Evolutionary conservation across 2,888 invertebrate genomes (phyloP).

Genomic region (Scelioninae gen. 2): DNA sequence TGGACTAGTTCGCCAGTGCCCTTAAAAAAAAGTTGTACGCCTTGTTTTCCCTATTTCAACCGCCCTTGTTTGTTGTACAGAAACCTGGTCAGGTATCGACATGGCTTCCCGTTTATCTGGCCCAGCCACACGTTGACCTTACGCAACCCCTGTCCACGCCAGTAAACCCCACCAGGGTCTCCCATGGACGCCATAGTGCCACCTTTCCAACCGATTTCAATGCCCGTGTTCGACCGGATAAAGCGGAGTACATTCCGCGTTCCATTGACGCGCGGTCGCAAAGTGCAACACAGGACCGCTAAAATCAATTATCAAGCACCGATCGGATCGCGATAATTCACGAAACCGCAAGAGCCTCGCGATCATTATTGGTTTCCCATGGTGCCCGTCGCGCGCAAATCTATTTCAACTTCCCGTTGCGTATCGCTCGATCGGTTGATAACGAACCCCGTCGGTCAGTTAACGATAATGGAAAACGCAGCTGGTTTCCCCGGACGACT

Average conservation of each 20-base stretch:
- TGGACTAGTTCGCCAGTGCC: no score
- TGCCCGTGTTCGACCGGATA: conserved; percentile 43
- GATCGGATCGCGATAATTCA: conserved; percentile 39
- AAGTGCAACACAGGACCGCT: conserved; percentile 44
- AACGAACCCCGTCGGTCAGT: conserved; percentile 13
- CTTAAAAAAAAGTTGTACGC: no score
- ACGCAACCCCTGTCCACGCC: no score
- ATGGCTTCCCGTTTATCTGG: no score
- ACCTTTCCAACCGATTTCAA: conserved; percentile 39
- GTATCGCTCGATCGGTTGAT: conserved; percentile 5
- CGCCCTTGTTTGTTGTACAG: no score
- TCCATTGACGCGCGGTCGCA: conserved; percentile 43
- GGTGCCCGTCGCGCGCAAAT: not conserved
- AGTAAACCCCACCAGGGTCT: no score
- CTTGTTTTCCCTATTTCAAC: no score
- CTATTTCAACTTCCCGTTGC: conserved; percentile 3
- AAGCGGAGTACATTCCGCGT: conserved; percentile 38
- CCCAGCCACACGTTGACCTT: no score
- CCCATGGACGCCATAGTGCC: no score
- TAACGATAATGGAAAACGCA: conserved; percentile 14
- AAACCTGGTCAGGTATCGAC: no score
- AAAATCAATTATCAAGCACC: conserved; percentile 54
- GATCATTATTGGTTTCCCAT: conserved; percentile 31
- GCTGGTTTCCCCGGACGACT: not conserved
- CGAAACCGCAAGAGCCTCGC: conserved; percentile 22